Evolutionary conservation across 64 coral and sea anemone species (phyloP), one percentile per base, ranked within the genome.

Genomic region (Hydrozoanthus tunicans): DNA sequence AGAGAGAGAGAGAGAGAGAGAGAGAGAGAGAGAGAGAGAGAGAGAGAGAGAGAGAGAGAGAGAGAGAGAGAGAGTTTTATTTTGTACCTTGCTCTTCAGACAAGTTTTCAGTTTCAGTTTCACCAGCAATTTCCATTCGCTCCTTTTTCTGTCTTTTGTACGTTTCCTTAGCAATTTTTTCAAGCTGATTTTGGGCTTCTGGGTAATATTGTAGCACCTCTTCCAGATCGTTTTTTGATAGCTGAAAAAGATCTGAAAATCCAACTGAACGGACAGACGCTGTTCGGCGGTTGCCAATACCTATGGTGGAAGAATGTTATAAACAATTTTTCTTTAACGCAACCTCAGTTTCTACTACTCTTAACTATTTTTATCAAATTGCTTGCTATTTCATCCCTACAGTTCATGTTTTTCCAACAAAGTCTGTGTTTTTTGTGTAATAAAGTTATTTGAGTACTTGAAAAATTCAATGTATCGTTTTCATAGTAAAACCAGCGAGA

Each of bases 201-300:
- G 95, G 95, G 56, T 96, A 96, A 73, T 90, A 96, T 17, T 91
- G 63, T 14, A 96, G 69, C 0, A 96, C 95, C 53, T 91, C 95
- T 62, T 96, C 95, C 14, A 96, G 55, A 91, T 96, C 95, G 57
- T 77, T 78, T 67, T 96, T 96, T 6, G 95, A 96, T 7, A 96
- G 82, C 55, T 82, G 92, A 62, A 96, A 96, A 59, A 96, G 90
- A 91, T 96, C 95, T 5, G 95, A 93, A 79, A 94, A 96, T 3
- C 95, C 95, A 10, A 96, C 82, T 0, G 95, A 96, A 75, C 95
- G 92, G 8, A 96, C 95, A 13, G 95, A 96, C 20, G 95, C 95
- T 13, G 95, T 96, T 3, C 95, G 67, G 43, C 92, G 92, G 77
- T 96, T 93, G 57, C 95, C 95, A 11, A 96, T 96, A 17, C 95